Percentiles rank a stretch among this genome's conserved stretches.
phyloP scores from a whole-genome alignment of 2,888 invertebrate genomes.

The Caenorhabditis zanzibari region DNA sequence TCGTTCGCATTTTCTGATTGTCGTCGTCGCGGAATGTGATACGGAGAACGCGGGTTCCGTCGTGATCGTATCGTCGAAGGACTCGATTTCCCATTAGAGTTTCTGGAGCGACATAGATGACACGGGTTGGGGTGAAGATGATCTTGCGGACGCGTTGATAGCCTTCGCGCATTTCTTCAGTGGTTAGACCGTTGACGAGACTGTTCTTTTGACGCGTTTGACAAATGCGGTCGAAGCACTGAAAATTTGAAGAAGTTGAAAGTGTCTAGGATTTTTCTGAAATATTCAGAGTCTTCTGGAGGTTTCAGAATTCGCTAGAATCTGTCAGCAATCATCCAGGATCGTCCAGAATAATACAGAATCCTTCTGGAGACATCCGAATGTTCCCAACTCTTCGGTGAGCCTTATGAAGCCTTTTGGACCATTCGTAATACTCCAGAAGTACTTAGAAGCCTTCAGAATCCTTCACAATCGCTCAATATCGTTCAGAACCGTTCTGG shows the following conservation, averaged over 20 bases:
- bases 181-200: slow-evolving; percentile 50
- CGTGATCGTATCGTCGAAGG: slow-evolving; percentile 71
- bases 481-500: too few species aligned
- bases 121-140: slow-evolving; percentile 79
- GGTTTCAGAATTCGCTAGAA: too few species aligned
- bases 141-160: slow-evolving; percentile 73
- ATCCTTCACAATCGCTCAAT: slow-evolving; percentile 14
- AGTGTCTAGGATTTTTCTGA: too few species aligned
- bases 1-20: slow-evolving; percentile 62
- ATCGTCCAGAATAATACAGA: neutral
- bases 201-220: slow-evolving; percentile 38
- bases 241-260: too few species aligned
- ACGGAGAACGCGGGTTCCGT: slow-evolving; percentile 74
- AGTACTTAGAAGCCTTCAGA: neutral
- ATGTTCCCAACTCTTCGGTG: too few species aligned
- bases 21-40: slow-evolving; percentile 75
- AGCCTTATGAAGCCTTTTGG: too few species aligned
- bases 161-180: slow-evolving; percentile 64
- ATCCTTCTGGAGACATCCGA: too few species aligned
- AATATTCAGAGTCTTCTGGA: too few species aligned
- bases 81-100: slow-evolving; percentile 82
- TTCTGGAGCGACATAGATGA: slow-evolving; percentile 80
- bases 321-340: too few species aligned
- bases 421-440: too few species aligned
- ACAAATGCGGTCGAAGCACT: slow-evolving; percentile 63